phyloP scores from a whole-genome alignment of 92 coral and sea anemone species.

The Zoanthus sociatus region DNA sequence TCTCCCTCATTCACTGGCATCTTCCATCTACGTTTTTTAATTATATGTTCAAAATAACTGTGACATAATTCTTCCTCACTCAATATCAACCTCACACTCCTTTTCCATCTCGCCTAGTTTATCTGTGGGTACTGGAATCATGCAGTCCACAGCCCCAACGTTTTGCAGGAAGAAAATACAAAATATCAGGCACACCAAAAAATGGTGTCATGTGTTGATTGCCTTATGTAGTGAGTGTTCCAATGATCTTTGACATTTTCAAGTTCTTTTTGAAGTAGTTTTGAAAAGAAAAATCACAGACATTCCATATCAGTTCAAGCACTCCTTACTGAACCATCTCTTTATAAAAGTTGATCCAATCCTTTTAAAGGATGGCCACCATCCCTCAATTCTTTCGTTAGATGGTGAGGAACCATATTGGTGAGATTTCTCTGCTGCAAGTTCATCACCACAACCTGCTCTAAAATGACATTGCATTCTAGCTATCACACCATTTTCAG shows the following conservation, averaged over 20 bases:
- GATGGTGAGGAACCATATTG: slow-evolving; percentile 49
- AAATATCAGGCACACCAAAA: slow-evolving; percentile 37
- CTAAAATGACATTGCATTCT: slow-evolving; percentile 39
- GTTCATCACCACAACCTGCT: slow-evolving; percentile 15
- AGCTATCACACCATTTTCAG: slow-evolving; percentile 43
- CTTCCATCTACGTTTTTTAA: background rate
- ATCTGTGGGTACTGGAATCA: too few species aligned
- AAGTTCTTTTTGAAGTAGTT: slow-evolving; percentile 31
- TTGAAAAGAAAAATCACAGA: background rate
- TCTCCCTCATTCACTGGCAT: slow-evolving; percentile 18
- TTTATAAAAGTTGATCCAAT: background rate
- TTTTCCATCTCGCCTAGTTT: too few species aligned
- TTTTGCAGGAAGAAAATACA: slow-evolving; percentile 45
- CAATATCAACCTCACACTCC: too few species aligned
- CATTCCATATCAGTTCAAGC: slow-evolving; percentile 37
- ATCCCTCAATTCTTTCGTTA: slow-evolving; percentile 30
- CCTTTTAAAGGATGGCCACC: background rate
- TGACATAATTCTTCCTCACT: too few species aligned
- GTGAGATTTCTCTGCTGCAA: slow-evolving; percentile 36
- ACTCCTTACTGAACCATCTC: slow-evolving; percentile 21
- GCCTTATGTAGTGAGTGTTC: slow-evolving; percentile 32
- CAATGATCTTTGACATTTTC: slow-evolving; percentile 42
- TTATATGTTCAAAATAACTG: too few species aligned
- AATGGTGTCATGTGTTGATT: slow-evolving; percentile 32
- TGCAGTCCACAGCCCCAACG: slow-evolving; percentile 32